Base-by-base conservation (phyloP, 2,888 invertebrate species). In the Cataglyphis albicans region DNA sequence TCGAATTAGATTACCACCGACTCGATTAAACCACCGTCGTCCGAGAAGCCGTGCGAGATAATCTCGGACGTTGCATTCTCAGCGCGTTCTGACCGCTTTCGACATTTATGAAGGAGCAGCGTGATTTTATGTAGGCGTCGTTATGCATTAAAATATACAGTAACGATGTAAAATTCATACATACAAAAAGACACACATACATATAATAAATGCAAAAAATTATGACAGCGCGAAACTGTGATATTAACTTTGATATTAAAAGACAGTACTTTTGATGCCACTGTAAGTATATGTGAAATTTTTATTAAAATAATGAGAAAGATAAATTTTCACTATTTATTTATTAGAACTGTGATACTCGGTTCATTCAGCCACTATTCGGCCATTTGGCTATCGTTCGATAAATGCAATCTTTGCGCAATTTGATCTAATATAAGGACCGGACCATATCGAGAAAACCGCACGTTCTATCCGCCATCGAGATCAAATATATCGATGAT, bases 1-100 rank as follows among this genome's bases (percentile, higher is more conserved):
- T 88, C 87, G 89, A 90, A 90, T 90, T 90, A 90, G 90, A 90
- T 90, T 90, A 90, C 86, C 90, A 64, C 83, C 90, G 88, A 90
- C 90, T 90, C 90, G 90, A 89, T 90, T 90, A 89, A 89, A 90
- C 89, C 85, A 84, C 83, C 88, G 87, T 88, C 87, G 83, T 88
- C 86, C 84, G 84, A 85, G 85, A 81, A 73, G 57, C 81, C 83
- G 73, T 35, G 81, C 78, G 73, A 87, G 84, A 88, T 88, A 89
- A 89, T 88, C 89, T 89, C 84, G 85, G 84, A 86, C 86, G 75
- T 81, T 81, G 80, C 86, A 82, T 65, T 86, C 83, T 64, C 82
- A 18, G 57, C 57, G 70, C 41, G 72, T 70, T 25, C 25, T 4
- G 75, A 35, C 29, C 12, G 41, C 74, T 63, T 63, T 64, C 64